Evolutionary conservation across 1,140 invertebrate species (phyloP).

Genomic region (Scylla paramamosain): DNA sequence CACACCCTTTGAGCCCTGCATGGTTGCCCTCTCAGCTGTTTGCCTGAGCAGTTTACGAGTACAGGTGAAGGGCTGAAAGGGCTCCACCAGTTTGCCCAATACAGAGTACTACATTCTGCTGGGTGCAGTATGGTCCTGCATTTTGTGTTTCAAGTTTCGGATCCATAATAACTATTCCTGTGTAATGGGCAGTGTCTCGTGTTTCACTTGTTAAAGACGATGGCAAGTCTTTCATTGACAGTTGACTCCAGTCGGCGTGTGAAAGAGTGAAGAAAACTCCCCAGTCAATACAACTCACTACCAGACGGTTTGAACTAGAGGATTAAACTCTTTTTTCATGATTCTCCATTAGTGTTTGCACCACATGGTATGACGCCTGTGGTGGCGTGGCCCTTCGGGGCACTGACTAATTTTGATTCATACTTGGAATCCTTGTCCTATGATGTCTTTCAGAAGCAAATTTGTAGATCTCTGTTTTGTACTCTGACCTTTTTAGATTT

Average conservation of each 20-base stretch:
- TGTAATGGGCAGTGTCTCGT: neutral
- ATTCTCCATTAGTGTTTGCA: neutral
- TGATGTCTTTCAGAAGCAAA: constrained; percentile 59
- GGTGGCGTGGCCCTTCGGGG: neutral
- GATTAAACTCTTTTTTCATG: neutral
- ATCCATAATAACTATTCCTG: constrained; percentile 24
- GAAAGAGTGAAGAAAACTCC: neutral
- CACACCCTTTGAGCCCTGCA: neutral
- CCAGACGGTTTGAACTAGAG: neutral
- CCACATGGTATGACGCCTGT: neutral
- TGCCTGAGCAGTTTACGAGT: neutral
- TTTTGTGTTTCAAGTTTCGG: constrained; percentile 8
- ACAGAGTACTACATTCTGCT: neutral
- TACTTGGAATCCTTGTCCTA: constrained; percentile 50
- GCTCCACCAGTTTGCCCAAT: neutral
- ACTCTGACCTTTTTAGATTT: constrained; percentile 26
- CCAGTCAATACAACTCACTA: neutral
- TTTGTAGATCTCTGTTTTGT: constrained; percentile 61
- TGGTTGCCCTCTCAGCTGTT: neutral
- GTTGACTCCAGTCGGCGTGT: neutral
- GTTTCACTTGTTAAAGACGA: neutral
- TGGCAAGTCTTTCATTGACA: neutral
- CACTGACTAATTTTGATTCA: neutral
- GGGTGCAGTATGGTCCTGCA: neutral
- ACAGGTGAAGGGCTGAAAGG: neutral